Percentiles rank a stretch among this genome's conserved stretches.
These are phyloP conservation scores for Hippocampus mohnikei DNA, from an alignment of 2,113 vertebrate species.

Conservation along the genomic window DNA sequence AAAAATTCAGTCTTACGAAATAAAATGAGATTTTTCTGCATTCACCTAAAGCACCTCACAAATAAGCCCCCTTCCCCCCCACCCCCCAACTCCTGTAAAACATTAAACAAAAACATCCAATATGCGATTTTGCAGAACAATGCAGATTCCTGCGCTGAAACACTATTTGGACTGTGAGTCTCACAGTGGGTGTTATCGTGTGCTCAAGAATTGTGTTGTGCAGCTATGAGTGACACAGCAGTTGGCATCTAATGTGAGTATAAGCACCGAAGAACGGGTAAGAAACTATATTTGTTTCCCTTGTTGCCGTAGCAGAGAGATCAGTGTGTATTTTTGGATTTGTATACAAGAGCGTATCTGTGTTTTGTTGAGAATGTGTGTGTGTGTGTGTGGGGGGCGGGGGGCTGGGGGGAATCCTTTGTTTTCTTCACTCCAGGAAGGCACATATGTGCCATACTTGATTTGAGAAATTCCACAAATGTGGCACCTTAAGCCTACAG, in stretches of 20 bases:
- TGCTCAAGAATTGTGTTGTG: constrained; percentile 48
- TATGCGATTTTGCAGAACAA: constrained; percentile 34
- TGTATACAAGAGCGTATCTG: background rate
- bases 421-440: constrained; percentile 36
- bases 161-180: constrained; percentile 33
- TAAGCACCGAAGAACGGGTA: constrained; percentile 42
- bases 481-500: constrained; percentile 14
- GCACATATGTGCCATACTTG: constrained; percentile 34
- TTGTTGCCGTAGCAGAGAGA: constrained; percentile 32
- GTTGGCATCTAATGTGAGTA: constrained; percentile 51
- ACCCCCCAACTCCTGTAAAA: background rate
- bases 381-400: background rate
- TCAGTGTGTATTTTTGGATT: constrained; percentile 16
- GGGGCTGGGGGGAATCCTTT: constrained; percentile 22
- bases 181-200: constrained; percentile 56
- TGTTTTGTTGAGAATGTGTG: background rate
- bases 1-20: background rate
- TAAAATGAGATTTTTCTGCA: background rate
- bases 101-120: constrained; percentile 11
- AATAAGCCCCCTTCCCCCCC: constrained; percentile 6
- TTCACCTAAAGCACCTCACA: background rate
- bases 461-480: constrained; percentile 45
- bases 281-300: constrained; percentile 58
- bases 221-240: constrained; percentile 54
- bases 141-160: background rate